Conservation (phyloP, 1,140 invertebrate genomes). For the Plectrocnemia conspersa region DNA sequence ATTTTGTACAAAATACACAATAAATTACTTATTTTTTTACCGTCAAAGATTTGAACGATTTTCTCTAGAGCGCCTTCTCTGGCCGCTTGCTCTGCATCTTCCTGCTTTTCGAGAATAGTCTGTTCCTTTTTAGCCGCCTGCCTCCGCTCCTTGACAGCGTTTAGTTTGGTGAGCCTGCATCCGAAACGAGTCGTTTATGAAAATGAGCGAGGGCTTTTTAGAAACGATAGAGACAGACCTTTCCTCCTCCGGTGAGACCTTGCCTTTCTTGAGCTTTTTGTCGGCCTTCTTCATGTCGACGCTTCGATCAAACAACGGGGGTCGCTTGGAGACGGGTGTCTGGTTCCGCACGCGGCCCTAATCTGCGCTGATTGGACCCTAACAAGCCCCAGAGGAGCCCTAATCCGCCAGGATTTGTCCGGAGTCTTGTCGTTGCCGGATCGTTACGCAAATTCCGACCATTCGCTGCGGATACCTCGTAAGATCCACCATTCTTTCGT, state of each 20-base stretch:
- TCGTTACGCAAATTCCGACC: too few species aligned
- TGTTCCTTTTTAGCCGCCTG: constrained; percentile 1
- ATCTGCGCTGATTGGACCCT: constrained; percentile 13
- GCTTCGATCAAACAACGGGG: too few species aligned
- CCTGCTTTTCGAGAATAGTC: constrained; percentile 19
- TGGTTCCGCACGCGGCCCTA: constrained; percentile 4
- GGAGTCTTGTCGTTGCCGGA: too few species aligned
- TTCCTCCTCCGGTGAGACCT: constrained; percentile 13
- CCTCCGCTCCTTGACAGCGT: constrained; percentile 11
- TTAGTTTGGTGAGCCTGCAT: constrained; percentile 7
- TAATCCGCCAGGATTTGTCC: too few species aligned
- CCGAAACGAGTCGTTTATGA: too few species aligned
- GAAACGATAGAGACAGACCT: constrained; percentile 9
- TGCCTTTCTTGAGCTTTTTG: constrained; percentile 23
- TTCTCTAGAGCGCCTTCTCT: constrained; percentile 23
- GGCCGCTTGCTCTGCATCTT: constrained; percentile 23
- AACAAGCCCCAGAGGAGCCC: constrained; percentile 17
- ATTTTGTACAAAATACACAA: too few species aligned
- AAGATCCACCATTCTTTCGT: too few species aligned
- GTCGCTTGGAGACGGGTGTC: constrained; percentile 5
- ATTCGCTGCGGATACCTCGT: too few species aligned
- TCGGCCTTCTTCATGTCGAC: constrained; percentile 32
- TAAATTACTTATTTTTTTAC: too few species aligned
- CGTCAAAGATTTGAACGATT: constrained; percentile 23
- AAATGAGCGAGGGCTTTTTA: too few species aligned